Evolutionary conservation across 2,113 vertebrate species (phyloP).

Genomic region (Porphyrio hochstetteri): DNA sequence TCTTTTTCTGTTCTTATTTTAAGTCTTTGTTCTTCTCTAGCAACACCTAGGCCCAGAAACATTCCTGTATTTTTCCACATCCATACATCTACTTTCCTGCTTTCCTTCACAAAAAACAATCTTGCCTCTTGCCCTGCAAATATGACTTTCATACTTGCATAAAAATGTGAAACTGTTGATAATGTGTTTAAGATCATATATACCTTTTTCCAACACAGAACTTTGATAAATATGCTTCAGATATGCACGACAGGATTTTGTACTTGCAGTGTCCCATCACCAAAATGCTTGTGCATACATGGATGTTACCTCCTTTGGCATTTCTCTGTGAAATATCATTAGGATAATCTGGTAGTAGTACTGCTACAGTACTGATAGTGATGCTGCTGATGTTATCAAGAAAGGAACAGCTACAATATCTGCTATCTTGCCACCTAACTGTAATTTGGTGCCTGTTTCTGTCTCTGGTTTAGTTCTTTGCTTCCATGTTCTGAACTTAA

Average conservation of each 20-base stretch:
- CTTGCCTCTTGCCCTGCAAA: background rate
- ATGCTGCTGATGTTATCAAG: background rate
- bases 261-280: background rate
- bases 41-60: background rate
- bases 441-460: background rate
- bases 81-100: background rate
- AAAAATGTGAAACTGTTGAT: background rate
- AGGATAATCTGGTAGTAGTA: background rate
- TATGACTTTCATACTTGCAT: background rate
- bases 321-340: background rate
- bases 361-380: background rate
- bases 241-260: background rate
- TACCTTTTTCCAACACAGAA: background rate
- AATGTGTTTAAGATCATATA: background rate
- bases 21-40: background rate
- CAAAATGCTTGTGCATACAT: background rate
- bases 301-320: rapidly evolving
- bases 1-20: background rate
- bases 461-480: background rate
- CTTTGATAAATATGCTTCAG: background rate
- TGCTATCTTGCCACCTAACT: background rate
- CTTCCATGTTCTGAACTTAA: background rate
- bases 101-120: background rate
- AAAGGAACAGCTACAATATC: background rate
- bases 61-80: background rate